Percentiles rank a stretch among this genome's conserved stretches.
phyloP scores from a whole-genome alignment of 2,888 invertebrate genomes.

The Yponomeuta sedellus region DNA sequence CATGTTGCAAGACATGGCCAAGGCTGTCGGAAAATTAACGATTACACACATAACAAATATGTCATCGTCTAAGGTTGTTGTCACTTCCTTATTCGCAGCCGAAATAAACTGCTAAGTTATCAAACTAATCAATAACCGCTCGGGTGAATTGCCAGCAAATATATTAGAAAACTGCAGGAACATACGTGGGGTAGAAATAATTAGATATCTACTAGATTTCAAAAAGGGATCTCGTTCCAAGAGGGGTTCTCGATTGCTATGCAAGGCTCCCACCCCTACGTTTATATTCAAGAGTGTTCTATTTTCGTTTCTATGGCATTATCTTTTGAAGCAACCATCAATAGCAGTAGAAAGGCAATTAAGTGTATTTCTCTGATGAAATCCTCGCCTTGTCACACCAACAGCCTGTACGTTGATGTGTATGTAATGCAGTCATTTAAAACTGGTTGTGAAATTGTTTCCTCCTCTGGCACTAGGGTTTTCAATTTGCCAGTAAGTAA shows the following conservation, averaged over 20 bases:
- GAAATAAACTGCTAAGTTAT: background rate
- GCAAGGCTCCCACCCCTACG: background rate
- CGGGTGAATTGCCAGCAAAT: background rate
- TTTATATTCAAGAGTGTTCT: background rate
- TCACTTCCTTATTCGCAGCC: background rate
- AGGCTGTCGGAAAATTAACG: slow-evolving; percentile 9
- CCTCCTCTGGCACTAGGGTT: slow-evolving; percentile 23
- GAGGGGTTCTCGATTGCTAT: background rate
- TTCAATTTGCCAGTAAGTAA: slow-evolving; percentile 55
- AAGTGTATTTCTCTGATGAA: background rate
- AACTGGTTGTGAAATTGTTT: background rate
- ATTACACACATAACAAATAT: slow-evolving; percentile 3
- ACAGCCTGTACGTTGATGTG: background rate
- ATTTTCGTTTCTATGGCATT: background rate
- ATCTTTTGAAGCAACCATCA: background rate
- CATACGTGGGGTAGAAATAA: background rate
- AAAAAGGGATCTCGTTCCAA: background rate
- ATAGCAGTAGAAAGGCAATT: background rate
- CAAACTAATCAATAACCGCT: background rate
- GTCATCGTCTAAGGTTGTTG: background rate
- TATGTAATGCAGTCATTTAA: background rate
- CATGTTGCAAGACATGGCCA: slow-evolving; percentile 8
- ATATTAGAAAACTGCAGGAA: background rate
- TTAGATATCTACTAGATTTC: background rate
- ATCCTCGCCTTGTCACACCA: background rate